Percentiles rank a stretch among this genome's conserved stretches.
Conservation (phyloP, 1,140 invertebrate genomes). For the Metaphire vulgaris region DNA sequence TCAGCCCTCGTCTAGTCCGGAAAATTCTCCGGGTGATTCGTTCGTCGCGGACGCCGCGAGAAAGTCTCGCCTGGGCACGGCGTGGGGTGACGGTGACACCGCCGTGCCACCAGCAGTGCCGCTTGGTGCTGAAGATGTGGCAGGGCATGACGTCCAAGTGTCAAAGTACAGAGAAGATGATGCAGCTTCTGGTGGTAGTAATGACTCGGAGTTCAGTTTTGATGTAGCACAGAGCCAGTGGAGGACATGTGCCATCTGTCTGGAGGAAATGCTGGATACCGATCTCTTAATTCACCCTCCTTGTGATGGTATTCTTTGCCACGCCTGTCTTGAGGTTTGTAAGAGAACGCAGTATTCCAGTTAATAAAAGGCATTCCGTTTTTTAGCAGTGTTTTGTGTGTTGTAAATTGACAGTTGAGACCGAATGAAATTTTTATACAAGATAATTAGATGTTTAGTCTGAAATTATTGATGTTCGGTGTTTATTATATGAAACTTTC, state of each 20-base stretch:
- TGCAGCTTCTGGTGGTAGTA: not conserved
- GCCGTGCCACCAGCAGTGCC: not conserved
- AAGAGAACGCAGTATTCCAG: too few species aligned
- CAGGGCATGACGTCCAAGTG: not conserved
- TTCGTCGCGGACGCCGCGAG: not conserved
- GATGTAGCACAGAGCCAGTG: constrained; percentile 37
- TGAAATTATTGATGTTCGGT: too few species aligned
- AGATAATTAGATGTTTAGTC: too few species aligned
- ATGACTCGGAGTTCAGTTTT: constrained; percentile 30
- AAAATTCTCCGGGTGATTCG: too few species aligned
- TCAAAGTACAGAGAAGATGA: not conserved
- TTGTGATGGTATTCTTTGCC: constrained; percentile 60
- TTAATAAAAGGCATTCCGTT: too few species aligned
- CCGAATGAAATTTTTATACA: too few species aligned
- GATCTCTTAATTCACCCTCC: constrained; percentile 57
- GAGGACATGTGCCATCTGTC: constrained; percentile 59
- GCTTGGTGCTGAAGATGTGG: not conserved
- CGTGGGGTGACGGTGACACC: too few species aligned
- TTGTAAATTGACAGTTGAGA: too few species aligned
- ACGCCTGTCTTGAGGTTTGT: constrained; percentile 61
- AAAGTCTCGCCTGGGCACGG: not conserved
- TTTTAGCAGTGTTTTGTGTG: too few species aligned
- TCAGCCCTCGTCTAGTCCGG: not conserved
- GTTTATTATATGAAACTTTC: too few species aligned
- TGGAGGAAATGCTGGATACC: constrained; percentile 58